A percentile compares a stretch with the other conserved stretches of the same genome.
Evolutionary conservation across 2,113 vertebrate genomes (phyloP).

Genomic region (Myxocyprinus asiaticus): DNA sequence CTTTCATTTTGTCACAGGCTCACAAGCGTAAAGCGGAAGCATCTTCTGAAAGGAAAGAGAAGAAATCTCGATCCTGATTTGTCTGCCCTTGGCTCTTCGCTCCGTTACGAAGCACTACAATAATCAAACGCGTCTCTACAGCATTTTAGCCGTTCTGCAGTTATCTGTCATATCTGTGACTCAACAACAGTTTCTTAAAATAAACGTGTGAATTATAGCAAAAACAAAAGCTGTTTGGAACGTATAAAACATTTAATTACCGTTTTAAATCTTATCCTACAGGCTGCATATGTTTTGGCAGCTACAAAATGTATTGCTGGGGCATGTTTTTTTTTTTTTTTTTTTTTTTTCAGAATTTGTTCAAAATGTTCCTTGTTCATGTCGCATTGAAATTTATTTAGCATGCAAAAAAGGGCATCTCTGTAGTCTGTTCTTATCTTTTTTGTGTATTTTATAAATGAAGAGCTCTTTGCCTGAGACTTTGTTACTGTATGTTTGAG

Average conservation of each 20-base stretch:
- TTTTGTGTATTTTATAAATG: constrained; percentile 35
- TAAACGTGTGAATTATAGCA: neutral
- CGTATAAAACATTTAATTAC: neutral
- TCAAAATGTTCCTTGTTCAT: constrained; percentile 6
- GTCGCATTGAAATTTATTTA: neutral
- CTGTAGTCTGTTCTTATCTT: neutral
- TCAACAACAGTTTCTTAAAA: constrained; percentile 7
- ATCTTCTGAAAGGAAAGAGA: constrained; percentile 83
- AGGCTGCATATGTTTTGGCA: constrained; percentile 7
- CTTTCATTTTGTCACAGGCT: constrained; percentile 68
- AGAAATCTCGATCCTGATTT: constrained; percentile 82
- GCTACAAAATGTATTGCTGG: neutral
- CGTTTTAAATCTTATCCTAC: neutral
- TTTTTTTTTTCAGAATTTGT: neutral
- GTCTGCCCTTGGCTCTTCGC: neutral
- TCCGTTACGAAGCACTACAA: constrained; percentile 15
- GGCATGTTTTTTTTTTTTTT: neutral
- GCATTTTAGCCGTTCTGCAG: neutral
- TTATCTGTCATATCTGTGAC: neutral
- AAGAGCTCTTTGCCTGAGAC: constrained; percentile 30
- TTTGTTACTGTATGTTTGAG: constrained; percentile 23
- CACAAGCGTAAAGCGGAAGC: constrained; percentile 86
- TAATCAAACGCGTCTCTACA: neutral
- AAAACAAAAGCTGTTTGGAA: constrained; percentile 13
- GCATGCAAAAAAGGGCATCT: constrained; percentile 17